A percentile compares a stretch with the other conserved stretches of the same genome.
These are phyloP conservation scores for Taxidea taxus DNA, from an alignment of 2,113 vertebrate species.

Conservation along the genomic window DNA sequence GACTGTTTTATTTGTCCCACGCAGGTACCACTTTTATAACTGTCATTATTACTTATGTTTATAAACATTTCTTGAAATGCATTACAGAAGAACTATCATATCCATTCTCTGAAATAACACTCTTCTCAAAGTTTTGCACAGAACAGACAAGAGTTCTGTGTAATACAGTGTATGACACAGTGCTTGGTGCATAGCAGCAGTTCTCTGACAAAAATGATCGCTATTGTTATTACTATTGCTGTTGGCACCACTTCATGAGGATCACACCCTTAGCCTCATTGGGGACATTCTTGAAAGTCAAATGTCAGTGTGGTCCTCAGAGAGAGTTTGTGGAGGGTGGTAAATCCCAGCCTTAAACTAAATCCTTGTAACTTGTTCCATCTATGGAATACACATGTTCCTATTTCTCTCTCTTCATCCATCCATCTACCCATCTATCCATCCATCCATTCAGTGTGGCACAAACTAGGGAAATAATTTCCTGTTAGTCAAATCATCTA, in stretches of 20 bases:
- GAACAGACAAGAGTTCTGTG: background rate
- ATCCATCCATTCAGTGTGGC: background rate
- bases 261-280: background rate
- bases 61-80: background rate
- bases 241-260: background rate
- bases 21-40: background rate
- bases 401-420: background rate
- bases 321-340: background rate
- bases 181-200: background rate
- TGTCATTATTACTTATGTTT: background rate
- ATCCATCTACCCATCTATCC: background rate
- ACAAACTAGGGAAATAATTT: background rate
- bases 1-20: background rate
- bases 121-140: background rate
- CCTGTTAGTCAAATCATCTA: background rate
- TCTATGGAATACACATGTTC: background rate
- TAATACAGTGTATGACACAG: background rate
- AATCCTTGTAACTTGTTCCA: background rate
- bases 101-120: background rate
- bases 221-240: background rate
- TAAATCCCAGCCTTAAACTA: background rate
- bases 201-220: background rate
- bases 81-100: background rate
- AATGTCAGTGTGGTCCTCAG: background rate
- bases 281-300: background rate